These are phyloP conservation scores for Bufo bufo DNA, from an alignment of 2,113 vertebrate genomes.

Conservation along the genomic window DNA sequence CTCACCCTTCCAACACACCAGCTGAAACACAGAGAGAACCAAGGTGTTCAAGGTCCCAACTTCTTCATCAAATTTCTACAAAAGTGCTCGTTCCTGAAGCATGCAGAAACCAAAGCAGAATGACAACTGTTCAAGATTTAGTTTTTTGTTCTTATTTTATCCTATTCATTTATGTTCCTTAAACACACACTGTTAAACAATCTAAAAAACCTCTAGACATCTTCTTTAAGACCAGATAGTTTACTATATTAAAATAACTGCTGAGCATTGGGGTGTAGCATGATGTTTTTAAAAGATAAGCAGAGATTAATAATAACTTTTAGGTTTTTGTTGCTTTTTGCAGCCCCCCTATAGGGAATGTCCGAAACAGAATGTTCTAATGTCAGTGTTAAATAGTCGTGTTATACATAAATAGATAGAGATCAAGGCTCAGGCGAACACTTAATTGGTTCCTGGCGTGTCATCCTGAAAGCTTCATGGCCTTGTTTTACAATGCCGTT, in stretches of 20 bases:
- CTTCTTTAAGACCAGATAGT: constrained; percentile 23
- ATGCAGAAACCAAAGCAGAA: background rate
- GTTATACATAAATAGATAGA: constrained; percentile 40
- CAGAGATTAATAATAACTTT: constrained; percentile 36
- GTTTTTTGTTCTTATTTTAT: background rate
- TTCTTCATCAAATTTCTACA: background rate
- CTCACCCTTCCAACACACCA: background rate
- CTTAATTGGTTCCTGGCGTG: background rate
- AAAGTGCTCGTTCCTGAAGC: background rate
- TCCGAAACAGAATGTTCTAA: constrained; percentile 45
- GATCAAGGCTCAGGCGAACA: constrained; percentile 6
- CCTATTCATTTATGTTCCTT: background rate
- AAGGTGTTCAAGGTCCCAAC: background rate
- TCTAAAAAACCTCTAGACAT: background rate
- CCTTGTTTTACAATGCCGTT: constrained; percentile 3
- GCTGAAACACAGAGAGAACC: background rate
- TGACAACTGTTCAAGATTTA: background rate
- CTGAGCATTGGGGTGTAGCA: background rate
- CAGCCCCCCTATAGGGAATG: constrained; percentile 19
- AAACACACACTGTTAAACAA: background rate
- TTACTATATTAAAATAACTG: constrained; percentile 30
- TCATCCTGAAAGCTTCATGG: background rate
- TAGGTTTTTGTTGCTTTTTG: background rate
- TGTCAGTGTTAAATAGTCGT: constrained; percentile 35
- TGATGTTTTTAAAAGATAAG: constrained; percentile 37